These are phyloP conservation scores for Xestia sexstrigata DNA, from an alignment of 2,888 invertebrate species.

Conservation along the genomic window DNA sequence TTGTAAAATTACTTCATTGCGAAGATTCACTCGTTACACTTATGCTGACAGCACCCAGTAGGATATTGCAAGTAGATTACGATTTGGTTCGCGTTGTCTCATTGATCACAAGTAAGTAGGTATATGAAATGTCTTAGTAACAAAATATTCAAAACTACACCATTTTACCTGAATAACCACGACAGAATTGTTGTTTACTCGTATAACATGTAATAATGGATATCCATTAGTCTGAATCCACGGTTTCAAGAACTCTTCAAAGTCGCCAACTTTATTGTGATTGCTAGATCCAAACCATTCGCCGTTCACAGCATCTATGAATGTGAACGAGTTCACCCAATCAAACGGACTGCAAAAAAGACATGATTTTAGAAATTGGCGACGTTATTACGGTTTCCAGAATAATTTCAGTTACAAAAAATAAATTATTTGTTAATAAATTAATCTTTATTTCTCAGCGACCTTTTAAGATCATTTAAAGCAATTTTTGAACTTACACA, in stretches of 20 bases:
- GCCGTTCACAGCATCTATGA: slow-evolving; percentile 78
- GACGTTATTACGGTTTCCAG: neutral
- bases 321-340: slow-evolving; percentile 72
- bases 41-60: too few relatives aligned
- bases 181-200: neutral
- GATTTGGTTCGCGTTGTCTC: neutral
- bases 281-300: slow-evolving; percentile 62
- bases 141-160: neutral
- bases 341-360: slow-evolving; percentile 71
- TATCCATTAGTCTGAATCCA: slow-evolving; percentile 78
- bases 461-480: neutral
- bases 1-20: too few relatives aligned
- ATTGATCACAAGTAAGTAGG: neutral
- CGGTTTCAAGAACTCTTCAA: slow-evolving; percentile 74
- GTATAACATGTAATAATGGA: slow-evolving; percentile 61
- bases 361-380: neutral
- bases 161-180: slow-evolving; percentile 73
- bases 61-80: too few relatives aligned
- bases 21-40: too few relatives aligned
- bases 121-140: neutral
- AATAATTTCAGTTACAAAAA: neutral
- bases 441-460: neutral
- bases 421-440: neutral
- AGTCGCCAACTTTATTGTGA: slow-evolving; percentile 64
- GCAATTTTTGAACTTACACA: neutral